These are phyloP conservation scores for Aegithalos caudatus DNA, from an alignment of 2,113 vertebrate species.

Conservation along the genomic window DNA sequence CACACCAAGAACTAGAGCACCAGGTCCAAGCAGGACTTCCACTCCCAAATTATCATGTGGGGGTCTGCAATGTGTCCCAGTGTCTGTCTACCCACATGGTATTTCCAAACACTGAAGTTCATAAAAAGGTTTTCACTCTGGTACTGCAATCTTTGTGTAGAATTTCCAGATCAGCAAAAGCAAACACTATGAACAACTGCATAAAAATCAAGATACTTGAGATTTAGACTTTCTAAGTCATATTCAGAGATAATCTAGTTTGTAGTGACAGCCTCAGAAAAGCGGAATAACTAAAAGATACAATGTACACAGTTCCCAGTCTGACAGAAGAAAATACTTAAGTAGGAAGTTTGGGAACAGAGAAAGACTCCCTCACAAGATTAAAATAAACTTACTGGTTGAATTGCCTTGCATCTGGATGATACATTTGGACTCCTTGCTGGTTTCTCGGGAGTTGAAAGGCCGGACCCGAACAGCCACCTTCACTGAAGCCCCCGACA, in stretches of 20 bases:
- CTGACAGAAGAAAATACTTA: neutral
- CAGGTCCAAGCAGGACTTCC: neutral
- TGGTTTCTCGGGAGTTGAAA: constrained; percentile 92
- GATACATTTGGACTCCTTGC: constrained; percentile 98
- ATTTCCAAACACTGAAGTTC: neutral
- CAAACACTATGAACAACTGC: neutral
- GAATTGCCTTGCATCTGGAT: constrained; percentile 99
- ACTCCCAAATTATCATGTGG: neutral
- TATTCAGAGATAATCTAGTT: neutral
- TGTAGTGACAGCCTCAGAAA: neutral
- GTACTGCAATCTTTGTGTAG: neutral
- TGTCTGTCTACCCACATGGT: neutral
- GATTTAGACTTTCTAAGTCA: neutral
- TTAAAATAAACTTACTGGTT: constrained; percentile 87
- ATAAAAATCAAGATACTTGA: neutral
- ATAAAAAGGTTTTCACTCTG: neutral
- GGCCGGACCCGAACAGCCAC: constrained; percentile 95
- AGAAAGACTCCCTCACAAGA: neutral
- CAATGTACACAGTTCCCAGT: neutral
- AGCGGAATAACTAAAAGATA: neutral
- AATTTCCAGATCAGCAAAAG: neutral
- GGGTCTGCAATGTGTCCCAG: neutral
- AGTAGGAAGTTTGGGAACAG: neutral
- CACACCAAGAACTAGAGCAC: neutral
- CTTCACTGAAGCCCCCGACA: constrained; percentile 98